Evolutionary conservation across 1,140 invertebrate species (phyloP).

Genomic region (Belonocnema kinseyi): DNA sequence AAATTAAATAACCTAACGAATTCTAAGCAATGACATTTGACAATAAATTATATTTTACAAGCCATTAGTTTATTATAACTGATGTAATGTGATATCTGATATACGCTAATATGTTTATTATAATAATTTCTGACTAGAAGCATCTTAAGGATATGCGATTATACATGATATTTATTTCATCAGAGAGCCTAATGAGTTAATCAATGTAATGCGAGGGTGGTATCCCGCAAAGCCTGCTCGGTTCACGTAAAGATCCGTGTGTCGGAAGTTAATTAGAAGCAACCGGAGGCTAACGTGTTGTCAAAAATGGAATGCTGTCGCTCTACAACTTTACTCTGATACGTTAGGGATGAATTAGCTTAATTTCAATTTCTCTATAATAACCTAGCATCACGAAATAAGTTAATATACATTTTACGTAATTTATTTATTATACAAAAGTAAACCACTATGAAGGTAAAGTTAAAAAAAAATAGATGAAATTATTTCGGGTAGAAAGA

Average conservation of each 20-base stretch:
- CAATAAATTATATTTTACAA: too few species aligned
- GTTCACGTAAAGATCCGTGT: constrained; percentile 39
- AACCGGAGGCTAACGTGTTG: constrained; percentile 42
- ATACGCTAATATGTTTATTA: too few species aligned
- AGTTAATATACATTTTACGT: too few species aligned
- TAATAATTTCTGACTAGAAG: too few species aligned
- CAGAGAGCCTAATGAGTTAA: neutral
- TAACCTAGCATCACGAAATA: neutral
- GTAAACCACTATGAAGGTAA: too few species aligned
- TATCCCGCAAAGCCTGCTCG: constrained; percentile 30
- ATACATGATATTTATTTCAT: constrained; percentile 8
- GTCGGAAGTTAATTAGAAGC: constrained; percentile 56
- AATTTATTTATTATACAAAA: too few species aligned
- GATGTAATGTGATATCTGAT: too few species aligned
- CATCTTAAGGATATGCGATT: neutral
- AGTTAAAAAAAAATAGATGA: too few species aligned
- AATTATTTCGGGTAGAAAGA: too few species aligned
- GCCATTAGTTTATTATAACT: too few species aligned
- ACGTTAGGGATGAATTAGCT: constrained; percentile 4
- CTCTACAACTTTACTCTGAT: constrained; percentile 7
- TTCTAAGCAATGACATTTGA: too few species aligned
- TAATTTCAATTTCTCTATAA: neutral
- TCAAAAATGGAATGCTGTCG: constrained; percentile 3
- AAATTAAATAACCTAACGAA: too few species aligned
- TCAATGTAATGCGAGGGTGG: neutral